These are phyloP conservation scores for Cochlearius cochlearius DNA, from an alignment of 2,113 vertebrate genomes.

Conservation along the genomic window DNA sequence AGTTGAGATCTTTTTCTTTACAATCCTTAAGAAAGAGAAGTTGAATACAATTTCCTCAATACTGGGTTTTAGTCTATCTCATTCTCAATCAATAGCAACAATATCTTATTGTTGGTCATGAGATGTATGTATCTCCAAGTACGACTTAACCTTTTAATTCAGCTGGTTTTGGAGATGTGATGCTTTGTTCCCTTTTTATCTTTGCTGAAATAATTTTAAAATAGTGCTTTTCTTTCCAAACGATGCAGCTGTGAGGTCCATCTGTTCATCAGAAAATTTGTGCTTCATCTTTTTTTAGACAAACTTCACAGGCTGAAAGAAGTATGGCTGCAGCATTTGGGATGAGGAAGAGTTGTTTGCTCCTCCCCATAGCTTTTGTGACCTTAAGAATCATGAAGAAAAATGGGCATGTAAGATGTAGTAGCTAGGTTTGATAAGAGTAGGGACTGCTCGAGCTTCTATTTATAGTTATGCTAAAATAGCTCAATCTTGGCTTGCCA, in stretches of 20 bases:
- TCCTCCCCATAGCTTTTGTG: background rate
- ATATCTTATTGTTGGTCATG: background rate
- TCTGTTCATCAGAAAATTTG: conserved; percentile 36
- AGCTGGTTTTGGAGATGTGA: background rate
- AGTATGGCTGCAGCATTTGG: background rate
- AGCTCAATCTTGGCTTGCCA: background rate
- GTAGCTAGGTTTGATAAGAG: background rate
- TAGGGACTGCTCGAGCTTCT: background rate
- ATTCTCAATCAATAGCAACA: no score
- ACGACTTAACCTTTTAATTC: background rate
- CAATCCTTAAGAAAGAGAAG: background rate
- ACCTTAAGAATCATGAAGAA: background rate
- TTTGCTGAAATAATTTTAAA: conserved; percentile 26
- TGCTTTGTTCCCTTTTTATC: conserved; percentile 30
- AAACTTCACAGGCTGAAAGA: background rate
- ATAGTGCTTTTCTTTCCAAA: background rate
- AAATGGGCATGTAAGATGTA: background rate
- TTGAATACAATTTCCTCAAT: background rate
- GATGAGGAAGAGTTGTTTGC: background rate
- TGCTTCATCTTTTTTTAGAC: conserved; percentile 36
- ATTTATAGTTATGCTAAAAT: background rate
- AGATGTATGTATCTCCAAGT: background rate
- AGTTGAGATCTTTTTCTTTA: background rate
- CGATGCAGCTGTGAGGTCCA: conserved; percentile 53
- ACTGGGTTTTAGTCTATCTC: background rate